These are phyloP conservation scores for Microctenopoma stevenorrisi DNA, from an alignment of 2,797 vertebrate genomes.

Conservation along the genomic window DNA sequence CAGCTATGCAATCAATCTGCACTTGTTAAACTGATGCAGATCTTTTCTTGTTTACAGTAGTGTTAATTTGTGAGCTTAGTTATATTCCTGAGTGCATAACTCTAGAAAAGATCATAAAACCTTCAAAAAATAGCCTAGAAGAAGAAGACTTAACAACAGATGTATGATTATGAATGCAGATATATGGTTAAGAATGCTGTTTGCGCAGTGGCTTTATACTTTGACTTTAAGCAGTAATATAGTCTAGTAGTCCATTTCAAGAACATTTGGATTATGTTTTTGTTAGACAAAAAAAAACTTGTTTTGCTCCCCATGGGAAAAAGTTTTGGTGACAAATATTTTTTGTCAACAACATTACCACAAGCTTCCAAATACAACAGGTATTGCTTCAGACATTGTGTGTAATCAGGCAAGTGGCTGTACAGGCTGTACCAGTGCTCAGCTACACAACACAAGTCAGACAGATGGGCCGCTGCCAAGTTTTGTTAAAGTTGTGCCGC, in stretches of 20 bases:
- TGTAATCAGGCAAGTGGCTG: constrained; percentile 31
- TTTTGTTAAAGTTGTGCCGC: not conserved
- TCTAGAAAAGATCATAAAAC: not conserved
- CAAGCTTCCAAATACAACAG: not conserved
- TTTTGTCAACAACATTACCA: not conserved
- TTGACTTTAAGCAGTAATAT: not conserved
- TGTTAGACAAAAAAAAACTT: not conserved
- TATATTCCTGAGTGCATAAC: not conserved
- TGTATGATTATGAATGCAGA: no score
- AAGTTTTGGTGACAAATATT: not conserved
- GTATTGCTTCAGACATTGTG: not conserved
- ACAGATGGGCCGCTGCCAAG: constrained; percentile 53
- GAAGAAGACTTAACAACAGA: no score
- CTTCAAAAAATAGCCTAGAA: not conserved
- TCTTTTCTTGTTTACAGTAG: no score
- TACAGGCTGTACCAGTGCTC: constrained; percentile 14
- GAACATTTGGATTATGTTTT: not conserved
- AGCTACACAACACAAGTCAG: constrained; percentile 38
- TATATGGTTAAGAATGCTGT: not conserved
- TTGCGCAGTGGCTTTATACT: not conserved
- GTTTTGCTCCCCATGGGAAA: not conserved
- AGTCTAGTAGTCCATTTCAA: not conserved
- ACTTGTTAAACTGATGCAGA: no score
- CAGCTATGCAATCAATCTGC: no score
- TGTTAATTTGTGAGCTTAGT: not conserved